A percentile compares a stretch with the other conserved stretches of the same genome.
Evolutionary conservation across 2,113 vertebrate species (phyloP).

Genomic region (Phrynocephalus versicolor): DNA sequence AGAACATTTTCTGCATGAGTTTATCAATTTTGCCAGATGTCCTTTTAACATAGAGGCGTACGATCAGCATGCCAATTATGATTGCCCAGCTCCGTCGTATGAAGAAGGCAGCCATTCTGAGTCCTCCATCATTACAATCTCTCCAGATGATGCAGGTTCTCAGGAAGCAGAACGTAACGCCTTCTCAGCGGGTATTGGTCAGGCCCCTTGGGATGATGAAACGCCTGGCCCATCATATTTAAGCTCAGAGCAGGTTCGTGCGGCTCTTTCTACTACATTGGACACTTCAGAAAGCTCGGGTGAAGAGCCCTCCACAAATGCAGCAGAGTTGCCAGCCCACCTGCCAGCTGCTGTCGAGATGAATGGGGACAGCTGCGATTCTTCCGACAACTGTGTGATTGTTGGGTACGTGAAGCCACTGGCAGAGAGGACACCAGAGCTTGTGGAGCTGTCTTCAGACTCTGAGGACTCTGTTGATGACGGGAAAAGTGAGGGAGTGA

Average conservation of each 20-base stretch:
- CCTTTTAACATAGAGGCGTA: constrained; percentile 89
- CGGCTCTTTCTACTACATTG: constrained; percentile 74
- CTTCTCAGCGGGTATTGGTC: constrained; percentile 66
- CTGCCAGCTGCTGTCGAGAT: constrained; percentile 54
- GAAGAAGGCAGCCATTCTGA: constrained; percentile 87
- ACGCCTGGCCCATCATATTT: constrained; percentile 90
- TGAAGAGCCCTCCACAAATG: constrained; percentile 73
- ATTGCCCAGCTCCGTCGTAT: constrained; percentile 84
- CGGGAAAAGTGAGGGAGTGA: constrained; percentile 68
- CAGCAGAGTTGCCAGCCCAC: constrained; percentile 39
- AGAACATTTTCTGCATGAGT: constrained; percentile 90
- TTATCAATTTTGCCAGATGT: constrained; percentile 87
- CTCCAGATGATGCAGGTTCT: constrained; percentile 78
- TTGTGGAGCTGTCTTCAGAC: constrained; percentile 91
- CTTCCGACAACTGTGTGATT: constrained; percentile 86
- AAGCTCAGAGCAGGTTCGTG: constrained; percentile 70
- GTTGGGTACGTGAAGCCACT: constrained; percentile 89
- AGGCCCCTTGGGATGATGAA: constrained; percentile 92
- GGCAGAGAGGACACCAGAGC: constrained; percentile 90
- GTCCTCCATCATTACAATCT: constrained; percentile 91
- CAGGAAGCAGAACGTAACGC: constrained; percentile 61
- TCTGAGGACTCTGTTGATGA: constrained; percentile 79
- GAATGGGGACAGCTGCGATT: constrained; percentile 66
- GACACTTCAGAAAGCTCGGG: constrained; percentile 84
- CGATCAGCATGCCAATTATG: constrained; percentile 90